phyloP scores from a whole-genome alignment of 1,140 invertebrate genomes.

The Adelges cooleyi region DNA sequence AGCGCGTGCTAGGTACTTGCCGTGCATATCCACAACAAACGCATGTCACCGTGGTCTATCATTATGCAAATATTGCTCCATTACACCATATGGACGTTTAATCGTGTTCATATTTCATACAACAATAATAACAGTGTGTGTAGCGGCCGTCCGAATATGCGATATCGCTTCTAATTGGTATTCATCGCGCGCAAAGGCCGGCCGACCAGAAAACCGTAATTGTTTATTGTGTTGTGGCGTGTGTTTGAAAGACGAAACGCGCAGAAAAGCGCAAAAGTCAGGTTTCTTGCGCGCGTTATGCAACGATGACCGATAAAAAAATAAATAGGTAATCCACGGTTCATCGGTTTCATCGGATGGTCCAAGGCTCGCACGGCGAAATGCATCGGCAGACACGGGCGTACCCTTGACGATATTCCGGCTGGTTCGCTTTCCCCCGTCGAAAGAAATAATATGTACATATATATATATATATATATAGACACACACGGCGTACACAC shows the following conservation, averaged over 20 bases:
- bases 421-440: background rate
- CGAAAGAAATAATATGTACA: background rate
- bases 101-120: background rate
- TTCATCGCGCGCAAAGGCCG: background rate
- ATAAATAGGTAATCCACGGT: conserved; percentile 5
- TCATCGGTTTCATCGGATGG: conserved; percentile 19
- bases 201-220: no score
- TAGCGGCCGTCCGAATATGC: background rate
- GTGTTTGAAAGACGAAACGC: no score
- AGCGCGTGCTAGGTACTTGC: background rate
- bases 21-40: background rate
- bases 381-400: background rate
- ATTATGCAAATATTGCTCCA: conserved; percentile 16
- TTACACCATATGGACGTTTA: conserved; percentile 7
- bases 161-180: conserved; percentile 9
- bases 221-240: no score
- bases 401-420: conserved; percentile 8
- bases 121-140: no score
- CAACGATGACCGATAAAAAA: background rate
- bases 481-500: background rate
- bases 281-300: background rate
- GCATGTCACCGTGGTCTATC: conserved; percentile 14
- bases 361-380: conserved; percentile 12
- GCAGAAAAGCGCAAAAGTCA: no score
- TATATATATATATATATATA: no score